Base-by-base conservation (phyloP, 1,140 invertebrate genomes). In the Copidosoma floridanum region DNA sequence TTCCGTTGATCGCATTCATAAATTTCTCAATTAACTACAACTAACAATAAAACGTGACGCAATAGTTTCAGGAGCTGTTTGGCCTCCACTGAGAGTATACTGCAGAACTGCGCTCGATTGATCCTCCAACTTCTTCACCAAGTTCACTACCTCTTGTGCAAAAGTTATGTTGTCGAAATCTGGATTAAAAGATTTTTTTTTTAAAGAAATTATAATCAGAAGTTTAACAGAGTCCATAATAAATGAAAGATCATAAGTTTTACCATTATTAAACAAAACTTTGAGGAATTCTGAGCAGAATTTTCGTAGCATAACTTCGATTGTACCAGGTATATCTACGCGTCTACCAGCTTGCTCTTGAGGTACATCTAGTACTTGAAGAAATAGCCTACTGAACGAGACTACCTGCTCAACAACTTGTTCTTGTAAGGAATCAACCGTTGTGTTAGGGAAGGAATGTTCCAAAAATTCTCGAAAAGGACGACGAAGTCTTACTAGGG, bases 311-410 rank as follows among this genome's bases (percentile, higher is more conserved):
- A 64, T n/a, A 46, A 38, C 48, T 61, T 68, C 71, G 6, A 74
- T 48, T 5, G 75, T 74, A 7, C 68, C 70, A 21, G 57, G 55
- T 24, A 75, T 35, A 37, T 78, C 72, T 14, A 78, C 27, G 41
- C 53, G 37, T 38, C 53, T 18, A 54, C 2, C 51, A 61, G 21
- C 18, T 54, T 58, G 61, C 64, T 38, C 20, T 44, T 67, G 63
- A 14, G 27, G 21, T 3, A 63, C 53, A 3, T 65, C 53, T 6
- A 74, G 43, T 18, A 51, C 44, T 14, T 63, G 64, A 7, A 77
- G 50, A 47, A 65, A 52, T 6, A 61, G 63, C 44, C 59, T 62
- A 18, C 70, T 20, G n/a, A 70, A 64, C n/a, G 64, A 50, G 7
- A 76, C 46, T 3, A 76, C 8, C 53, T 64, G 66, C 1, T 74